Percentiles rank a stretch among this genome's conserved stretches.
Evolutionary conservation across 2,797 vertebrate species (phyloP).

Genomic region (Myoxocephalus aenaeus): DNA sequence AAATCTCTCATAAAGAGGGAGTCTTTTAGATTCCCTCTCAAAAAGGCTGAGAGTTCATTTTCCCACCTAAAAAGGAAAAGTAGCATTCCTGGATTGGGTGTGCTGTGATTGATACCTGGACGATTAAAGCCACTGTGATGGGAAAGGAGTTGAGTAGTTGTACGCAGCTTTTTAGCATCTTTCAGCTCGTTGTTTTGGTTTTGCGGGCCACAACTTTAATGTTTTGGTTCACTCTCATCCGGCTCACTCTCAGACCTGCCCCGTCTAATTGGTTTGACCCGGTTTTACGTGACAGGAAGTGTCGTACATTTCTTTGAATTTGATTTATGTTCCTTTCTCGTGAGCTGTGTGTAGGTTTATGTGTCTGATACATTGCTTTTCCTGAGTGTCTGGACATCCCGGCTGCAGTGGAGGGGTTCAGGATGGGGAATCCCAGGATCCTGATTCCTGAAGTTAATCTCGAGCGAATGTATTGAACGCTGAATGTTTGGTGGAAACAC

Average conservation of each 20-base stretch:
- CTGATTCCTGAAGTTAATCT: constrained; percentile 41
- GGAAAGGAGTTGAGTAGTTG: background rate
- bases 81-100: background rate
- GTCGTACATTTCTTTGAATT: no score
- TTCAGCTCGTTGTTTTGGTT: constrained; percentile 6
- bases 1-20: constrained; percentile 29
- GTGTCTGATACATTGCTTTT: constrained; percentile 1
- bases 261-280: constrained; percentile 27
- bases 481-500: constrained; percentile 34
- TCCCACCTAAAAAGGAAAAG: background rate
- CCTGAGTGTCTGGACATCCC: constrained; percentile 1
- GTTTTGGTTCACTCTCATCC: background rate
- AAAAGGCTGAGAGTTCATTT: constrained; percentile 37
- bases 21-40: constrained; percentile 22
- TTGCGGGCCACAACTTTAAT: background rate
- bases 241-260: background rate
- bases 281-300: background rate
- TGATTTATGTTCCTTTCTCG: background rate
- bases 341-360: background rate
- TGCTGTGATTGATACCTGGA: background rate
- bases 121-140: background rate
- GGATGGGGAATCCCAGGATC: constrained; percentile 40
- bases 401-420: constrained; percentile 1
- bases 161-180: background rate
- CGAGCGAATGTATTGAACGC: background rate